A percentile compares a stretch with the other conserved stretches of the same genome.
Evolutionary conservation across 2,888 invertebrate species (phyloP).

Genomic region (Falcaria lacertinaria): DNA sequence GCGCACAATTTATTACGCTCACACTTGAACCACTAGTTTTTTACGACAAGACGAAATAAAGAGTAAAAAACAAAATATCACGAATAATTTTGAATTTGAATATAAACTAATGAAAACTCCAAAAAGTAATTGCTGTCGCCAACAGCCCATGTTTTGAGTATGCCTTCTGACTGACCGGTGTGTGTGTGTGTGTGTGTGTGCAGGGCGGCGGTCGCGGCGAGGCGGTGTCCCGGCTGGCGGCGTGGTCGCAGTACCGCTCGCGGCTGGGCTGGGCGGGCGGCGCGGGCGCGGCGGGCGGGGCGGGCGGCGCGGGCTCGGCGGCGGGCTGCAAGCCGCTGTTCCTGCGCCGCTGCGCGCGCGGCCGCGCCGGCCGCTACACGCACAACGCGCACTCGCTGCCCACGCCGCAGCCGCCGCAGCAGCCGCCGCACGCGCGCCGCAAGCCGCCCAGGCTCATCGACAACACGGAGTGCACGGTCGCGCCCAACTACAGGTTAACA

Average conservation of each 20-base stretch:
- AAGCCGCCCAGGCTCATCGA: slow-evolving; percentile 51
- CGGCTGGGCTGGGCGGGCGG: slow-evolving; percentile 32
- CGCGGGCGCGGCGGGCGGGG: slow-evolving; percentile 22
- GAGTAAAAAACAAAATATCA: too few species aligned
- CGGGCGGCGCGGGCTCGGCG: slow-evolving; percentile 57
- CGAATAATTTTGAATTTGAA: too few species aligned
- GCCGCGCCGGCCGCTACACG: slow-evolving; percentile 46
- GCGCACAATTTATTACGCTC: too few species aligned
- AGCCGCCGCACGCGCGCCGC: slow-evolving; percentile 28
- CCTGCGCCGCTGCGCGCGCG: slow-evolving; percentile 52
- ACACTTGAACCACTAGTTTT: too few species aligned
- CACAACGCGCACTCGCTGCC: slow-evolving; percentile 29
- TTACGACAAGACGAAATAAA: too few species aligned
- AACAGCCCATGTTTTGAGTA: too few species aligned
- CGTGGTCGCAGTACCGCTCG: slow-evolving; percentile 58
- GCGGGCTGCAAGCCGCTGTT: slow-evolving; percentile 54
- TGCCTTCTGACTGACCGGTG: neutral
- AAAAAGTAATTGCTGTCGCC: too few species aligned
- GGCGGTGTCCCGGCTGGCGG: slow-evolving; percentile 41
- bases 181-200: neutral
- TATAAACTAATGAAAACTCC: too few species aligned
- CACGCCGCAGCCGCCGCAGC: slow-evolving; percentile 11
- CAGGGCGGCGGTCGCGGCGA: slow-evolving; percentile 14
- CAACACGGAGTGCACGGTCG: slow-evolving; percentile 39
- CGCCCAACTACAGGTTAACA: slow-evolving; percentile 11